phyloP scores from a whole-genome alignment of 1,140 invertebrate species.

The Scaptodrosophila lebanonensis region DNA sequence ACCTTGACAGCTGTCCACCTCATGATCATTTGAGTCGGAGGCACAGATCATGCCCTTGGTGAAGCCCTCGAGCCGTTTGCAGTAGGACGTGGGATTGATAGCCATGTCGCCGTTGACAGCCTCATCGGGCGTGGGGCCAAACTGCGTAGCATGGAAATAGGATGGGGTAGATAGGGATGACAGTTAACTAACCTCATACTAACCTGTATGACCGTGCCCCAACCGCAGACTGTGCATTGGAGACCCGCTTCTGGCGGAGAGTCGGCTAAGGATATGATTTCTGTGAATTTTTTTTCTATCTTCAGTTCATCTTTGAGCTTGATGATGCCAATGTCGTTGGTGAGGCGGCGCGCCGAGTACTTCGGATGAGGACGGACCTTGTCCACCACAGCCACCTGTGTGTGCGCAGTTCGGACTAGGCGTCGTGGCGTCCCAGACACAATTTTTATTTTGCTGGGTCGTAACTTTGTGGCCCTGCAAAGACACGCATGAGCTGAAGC shows the following conservation, averaged over 20 bases:
- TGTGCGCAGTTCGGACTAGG: neutral
- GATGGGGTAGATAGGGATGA: no score
- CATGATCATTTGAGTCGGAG: conserved; percentile 15
- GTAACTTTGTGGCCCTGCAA: neutral
- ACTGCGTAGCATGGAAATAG: conserved; percentile 1
- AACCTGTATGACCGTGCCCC: conserved; percentile 57
- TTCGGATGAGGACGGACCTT: conserved; percentile 29
- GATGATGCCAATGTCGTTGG: conserved; percentile 41
- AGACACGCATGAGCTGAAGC: neutral
- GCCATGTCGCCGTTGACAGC: conserved; percentile 27
- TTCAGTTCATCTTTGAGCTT: conserved; percentile 8
- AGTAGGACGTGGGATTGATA: neutral
- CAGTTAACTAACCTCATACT: no score
- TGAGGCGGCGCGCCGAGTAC: neutral
- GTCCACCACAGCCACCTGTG: conserved; percentile 10
- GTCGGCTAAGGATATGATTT: conserved; percentile 1
- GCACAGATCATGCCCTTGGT: conserved; percentile 51
- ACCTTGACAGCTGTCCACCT: conserved; percentile 57
- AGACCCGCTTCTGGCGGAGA: neutral
- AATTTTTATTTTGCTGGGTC: conserved; percentile 1
- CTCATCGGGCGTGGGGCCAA: conserved; percentile 30
- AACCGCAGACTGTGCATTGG: conserved; percentile 46
- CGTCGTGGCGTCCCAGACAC: conserved; percentile 48
- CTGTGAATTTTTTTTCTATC: neutral
- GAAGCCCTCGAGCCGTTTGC: neutral